Percentiles rank a stretch among this genome's conserved stretches.
phyloP scores from a whole-genome alignment of 37 sponge, comb jelly and placozoan genomes.

The Hormiphora californensis region DNA sequence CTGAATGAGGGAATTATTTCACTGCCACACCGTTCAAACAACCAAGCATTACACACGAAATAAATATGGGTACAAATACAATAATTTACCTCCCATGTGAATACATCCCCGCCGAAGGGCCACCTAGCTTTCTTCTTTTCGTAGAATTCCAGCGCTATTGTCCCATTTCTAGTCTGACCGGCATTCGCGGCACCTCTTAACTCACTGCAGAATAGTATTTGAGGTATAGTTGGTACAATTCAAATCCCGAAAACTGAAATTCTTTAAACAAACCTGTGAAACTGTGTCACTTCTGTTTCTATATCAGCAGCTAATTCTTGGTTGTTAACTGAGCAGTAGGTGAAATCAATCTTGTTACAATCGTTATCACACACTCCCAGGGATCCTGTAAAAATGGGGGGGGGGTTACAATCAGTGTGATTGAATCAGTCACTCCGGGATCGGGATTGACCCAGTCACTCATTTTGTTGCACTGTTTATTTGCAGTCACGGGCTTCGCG shows the following conservation, averaged over 20 bases:
- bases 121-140: slow-evolving; percentile 80
- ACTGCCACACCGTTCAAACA: no score
- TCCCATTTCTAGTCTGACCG: slow-evolving; percentile 22
- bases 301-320: neutral
- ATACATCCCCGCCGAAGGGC: slow-evolving; percentile 61
- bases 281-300: slow-evolving; percentile 11
- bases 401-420: no score
- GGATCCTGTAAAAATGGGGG: no score
- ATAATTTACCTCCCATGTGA: slow-evolving; percentile 57
- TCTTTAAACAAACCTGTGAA: slow-evolving; percentile 33
- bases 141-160: slow-evolving; percentile 72
- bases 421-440: no score
- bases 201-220: neutral
- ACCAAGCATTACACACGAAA: no score
- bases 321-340: slow-evolving; percentile 39
- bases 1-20: no score
- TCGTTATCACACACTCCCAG: slow-evolving; percentile 28
- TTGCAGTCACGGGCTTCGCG: no score
- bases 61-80: no score
- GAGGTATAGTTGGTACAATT: neutral
- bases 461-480: no score
- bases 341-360: slow-evolving; percentile 17
- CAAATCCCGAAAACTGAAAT: neutral
- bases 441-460: no score
- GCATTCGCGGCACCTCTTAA: slow-evolving; percentile 17